Conservation (phyloP, 2,888 invertebrate genomes). For the Pocota personata region DNA sequence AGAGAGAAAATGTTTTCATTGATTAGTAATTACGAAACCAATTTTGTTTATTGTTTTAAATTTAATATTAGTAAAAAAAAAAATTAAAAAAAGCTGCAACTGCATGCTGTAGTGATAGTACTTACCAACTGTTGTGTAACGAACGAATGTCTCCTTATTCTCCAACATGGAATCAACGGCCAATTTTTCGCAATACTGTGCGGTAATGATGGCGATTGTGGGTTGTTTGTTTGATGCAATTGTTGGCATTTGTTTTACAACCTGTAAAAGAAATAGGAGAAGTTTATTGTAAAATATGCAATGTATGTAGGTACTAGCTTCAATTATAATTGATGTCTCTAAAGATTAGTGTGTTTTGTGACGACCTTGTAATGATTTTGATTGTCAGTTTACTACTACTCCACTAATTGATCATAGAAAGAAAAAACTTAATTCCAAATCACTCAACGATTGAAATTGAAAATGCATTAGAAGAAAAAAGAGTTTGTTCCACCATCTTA, state of each 20-base stretch:
- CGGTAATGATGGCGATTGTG: constrained; percentile 98
- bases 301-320: too few species aligned
- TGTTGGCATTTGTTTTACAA: constrained; percentile 97
- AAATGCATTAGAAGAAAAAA: too few species aligned
- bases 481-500: too few species aligned
- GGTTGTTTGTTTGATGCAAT: constrained; percentile 95
- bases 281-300: neutral
- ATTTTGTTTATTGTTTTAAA: constrained; percentile 41
- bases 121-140: constrained; percentile 98
- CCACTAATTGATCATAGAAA: too few species aligned
- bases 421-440: too few species aligned
- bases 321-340: too few species aligned
- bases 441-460: too few species aligned
- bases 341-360: too few species aligned
- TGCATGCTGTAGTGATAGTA: constrained; percentile 53
- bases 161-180: constrained; percentile 99
- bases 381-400: too few species aligned
- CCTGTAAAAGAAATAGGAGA: constrained; percentile 82
- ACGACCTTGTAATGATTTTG: too few species aligned
- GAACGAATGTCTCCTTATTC: constrained; percentile 97
- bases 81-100: neutral
- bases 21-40: constrained; percentile 47
- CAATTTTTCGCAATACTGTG: constrained; percentile 98
- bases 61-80: constrained; percentile 39
- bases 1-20: constrained; percentile 74